Conservation (phyloP, 2,797 vertebrate genomes). For the Nothura maculosa region DNA sequence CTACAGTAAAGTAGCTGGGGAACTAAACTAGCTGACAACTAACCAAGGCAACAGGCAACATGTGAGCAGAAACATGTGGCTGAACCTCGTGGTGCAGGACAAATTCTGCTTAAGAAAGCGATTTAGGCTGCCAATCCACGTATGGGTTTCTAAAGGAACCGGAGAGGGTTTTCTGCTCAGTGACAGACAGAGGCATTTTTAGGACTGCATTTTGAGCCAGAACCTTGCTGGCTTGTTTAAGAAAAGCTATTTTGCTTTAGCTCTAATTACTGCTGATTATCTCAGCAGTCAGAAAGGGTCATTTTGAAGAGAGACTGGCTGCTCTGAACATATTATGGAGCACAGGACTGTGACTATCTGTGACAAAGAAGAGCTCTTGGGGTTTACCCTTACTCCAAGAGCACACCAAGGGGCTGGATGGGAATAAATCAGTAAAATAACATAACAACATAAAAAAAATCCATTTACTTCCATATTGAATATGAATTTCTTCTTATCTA, state of each 20-base stretch:
- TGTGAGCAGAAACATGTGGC: neutral
- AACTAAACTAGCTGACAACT: neutral
- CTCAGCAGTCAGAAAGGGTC: neutral
- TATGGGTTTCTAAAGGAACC: neutral
- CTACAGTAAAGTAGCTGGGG: neutral
- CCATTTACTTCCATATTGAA: neutral
- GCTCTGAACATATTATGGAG: neutral
- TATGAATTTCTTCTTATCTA: neutral
- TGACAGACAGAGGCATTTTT: slow-evolving; percentile 49
- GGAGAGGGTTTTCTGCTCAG: slow-evolving; percentile 3
- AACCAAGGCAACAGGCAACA: neutral
- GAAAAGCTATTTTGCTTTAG: neutral
- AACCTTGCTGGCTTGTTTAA: slow-evolving; percentile 18
- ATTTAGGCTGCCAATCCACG: neutral
- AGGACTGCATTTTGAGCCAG: slow-evolving; percentile 26
- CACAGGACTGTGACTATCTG: neutral
- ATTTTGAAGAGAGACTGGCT: neutral
- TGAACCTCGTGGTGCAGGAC: slow-evolving; percentile 6
- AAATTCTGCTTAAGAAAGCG: slow-evolving; percentile 6
- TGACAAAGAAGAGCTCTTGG: neutral
- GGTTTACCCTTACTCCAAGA: neutral
- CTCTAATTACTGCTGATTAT: neutral
- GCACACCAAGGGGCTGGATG: neutral
- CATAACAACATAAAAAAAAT: neutral
- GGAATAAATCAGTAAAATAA: neutral